Evolutionary conservation across 2,888 invertebrate genomes (phyloP).

Genomic region (Ametastegia equiseti): DNA sequence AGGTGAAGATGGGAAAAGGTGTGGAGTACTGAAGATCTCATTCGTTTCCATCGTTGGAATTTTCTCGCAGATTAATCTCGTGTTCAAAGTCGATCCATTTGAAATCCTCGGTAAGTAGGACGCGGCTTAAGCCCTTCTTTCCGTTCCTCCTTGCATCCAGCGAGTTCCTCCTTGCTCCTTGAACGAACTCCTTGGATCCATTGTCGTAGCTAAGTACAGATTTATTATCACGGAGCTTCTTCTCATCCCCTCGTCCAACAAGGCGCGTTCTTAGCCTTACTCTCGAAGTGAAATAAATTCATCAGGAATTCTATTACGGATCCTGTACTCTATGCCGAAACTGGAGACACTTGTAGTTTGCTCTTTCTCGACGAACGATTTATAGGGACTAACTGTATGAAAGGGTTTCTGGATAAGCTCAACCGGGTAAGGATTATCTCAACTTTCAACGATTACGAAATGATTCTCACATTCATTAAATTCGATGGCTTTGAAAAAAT

Average conservation of each 20-base stretch:
- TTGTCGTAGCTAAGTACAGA: constrained; percentile 71
- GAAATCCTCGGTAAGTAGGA: constrained; percentile 65
- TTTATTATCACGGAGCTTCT: constrained; percentile 65
- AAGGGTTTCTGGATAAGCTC: constrained; percentile 29
- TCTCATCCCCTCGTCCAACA: constrained; percentile 47
- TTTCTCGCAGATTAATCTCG: constrained; percentile 64
- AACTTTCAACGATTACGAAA: constrained; percentile 13
- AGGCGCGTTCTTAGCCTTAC: constrained; percentile 49
- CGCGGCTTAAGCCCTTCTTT: constrained; percentile 71
- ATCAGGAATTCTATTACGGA: constrained; percentile 72
- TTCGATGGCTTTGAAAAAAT: not conserved
- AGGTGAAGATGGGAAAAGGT: not conserved
- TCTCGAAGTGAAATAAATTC: constrained; percentile 70
- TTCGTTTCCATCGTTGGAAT: constrained; percentile 51
- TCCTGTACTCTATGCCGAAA: constrained; percentile 67
- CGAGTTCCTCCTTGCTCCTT: constrained; percentile 28
- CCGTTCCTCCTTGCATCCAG: constrained; percentile 58
- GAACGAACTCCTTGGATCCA: constrained; percentile 54
- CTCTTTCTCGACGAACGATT: constrained; percentile 28
- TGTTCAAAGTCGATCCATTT: constrained; percentile 65
- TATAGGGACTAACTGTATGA: not conserved
- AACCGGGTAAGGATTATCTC: constrained; percentile 14
- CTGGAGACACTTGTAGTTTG: constrained; percentile 54
- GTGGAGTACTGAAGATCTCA: not conserved
- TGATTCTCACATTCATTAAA: constrained; percentile 19